Conservation (phyloP, 2,113 vertebrate genomes). For the Maccullochella peelii region DNA sequence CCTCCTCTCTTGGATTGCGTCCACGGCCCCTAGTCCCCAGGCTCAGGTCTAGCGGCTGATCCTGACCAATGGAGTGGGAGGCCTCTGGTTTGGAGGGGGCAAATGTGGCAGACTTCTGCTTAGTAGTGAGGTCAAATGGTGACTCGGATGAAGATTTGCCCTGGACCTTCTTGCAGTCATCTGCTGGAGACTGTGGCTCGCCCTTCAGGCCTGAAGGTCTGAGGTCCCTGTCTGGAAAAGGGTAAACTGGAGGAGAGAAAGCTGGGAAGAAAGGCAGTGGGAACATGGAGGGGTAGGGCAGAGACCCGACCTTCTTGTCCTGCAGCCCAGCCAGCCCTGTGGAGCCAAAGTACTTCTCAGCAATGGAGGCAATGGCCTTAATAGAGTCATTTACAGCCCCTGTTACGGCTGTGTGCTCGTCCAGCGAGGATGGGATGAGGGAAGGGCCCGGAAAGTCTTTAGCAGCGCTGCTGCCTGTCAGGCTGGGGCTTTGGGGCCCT, state of each 20-base stretch:
- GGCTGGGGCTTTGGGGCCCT: constrained; percentile 89
- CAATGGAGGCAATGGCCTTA: constrained; percentile 99
- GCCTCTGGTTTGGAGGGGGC: constrained; percentile 84
- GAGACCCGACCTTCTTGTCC: constrained; percentile 95
- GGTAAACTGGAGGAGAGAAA: constrained; percentile 97
- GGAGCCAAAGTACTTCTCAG: constrained; percentile 99
- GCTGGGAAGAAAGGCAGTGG: constrained; percentile 98
- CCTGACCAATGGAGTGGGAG: constrained; percentile 86
- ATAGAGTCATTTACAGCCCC: constrained; percentile 99
- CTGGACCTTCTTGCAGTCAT: constrained; percentile 90
- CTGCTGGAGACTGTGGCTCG: constrained; percentile 89
- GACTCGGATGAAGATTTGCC: constrained; percentile 90
- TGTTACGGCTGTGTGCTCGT: constrained; percentile 96
- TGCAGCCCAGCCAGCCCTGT: constrained; percentile 96
- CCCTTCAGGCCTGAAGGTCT: constrained; percentile 90
- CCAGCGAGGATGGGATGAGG: constrained; percentile 92
- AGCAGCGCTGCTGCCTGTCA: constrained; percentile 87
- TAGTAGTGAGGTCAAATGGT: constrained; percentile 98
- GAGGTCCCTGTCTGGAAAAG: constrained; percentile 95
- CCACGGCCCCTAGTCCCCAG: constrained; percentile 89
- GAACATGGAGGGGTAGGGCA: constrained; percentile 99
- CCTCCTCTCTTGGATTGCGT: constrained; percentile 83
- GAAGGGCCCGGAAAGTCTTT: constrained; percentile 93
- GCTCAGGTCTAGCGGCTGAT: constrained; percentile 96
- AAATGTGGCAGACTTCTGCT: constrained; percentile 88